Percentiles rank a stretch among this genome's conserved stretches.
Evolutionary conservation across 2,797 vertebrate species (phyloP).

Genomic region (Manis javanica): DNA sequence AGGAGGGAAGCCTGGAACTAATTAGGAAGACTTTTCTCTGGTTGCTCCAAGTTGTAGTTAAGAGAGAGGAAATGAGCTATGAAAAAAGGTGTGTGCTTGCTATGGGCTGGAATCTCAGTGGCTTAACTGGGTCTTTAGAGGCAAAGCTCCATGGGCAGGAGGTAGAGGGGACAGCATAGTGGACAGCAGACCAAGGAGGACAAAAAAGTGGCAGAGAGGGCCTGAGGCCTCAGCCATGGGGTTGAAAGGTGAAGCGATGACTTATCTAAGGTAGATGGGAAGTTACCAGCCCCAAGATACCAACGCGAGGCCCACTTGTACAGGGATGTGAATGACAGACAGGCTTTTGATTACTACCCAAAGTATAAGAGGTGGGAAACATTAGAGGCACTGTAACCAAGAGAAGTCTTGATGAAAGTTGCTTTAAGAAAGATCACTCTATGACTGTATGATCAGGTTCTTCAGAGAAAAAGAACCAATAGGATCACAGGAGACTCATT

Average conservation of each 20-base stretch:
- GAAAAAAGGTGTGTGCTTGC: not conserved
- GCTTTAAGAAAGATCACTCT: not conserved
- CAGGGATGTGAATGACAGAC: not conserved
- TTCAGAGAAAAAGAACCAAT: not conserved
- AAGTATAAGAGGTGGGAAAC: not conserved
- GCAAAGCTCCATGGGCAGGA: not conserved
- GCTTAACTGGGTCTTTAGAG: not conserved
- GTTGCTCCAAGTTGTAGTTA: not conserved
- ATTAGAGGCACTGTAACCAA: not conserved
- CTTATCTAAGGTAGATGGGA: not conserved
- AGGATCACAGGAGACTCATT: not conserved
- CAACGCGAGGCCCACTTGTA: not conserved
- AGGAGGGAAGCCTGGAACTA: not conserved
- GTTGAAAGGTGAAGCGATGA: too few species aligned
- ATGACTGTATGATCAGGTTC: not conserved
- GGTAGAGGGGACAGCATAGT: not conserved
- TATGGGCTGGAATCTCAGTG: not conserved
- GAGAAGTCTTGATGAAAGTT: not conserved
- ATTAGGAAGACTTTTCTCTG: not conserved
- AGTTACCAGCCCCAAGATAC: not conserved
- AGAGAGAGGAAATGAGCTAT: not conserved
- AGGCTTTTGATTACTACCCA: not conserved
- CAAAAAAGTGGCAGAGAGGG: not conserved
- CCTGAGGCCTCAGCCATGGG: not conserved
- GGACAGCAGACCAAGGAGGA: too few species aligned